Evolutionary conservation across 2,113 vertebrate genomes (phyloP).

Genomic region (Serinus canaria): DNA sequence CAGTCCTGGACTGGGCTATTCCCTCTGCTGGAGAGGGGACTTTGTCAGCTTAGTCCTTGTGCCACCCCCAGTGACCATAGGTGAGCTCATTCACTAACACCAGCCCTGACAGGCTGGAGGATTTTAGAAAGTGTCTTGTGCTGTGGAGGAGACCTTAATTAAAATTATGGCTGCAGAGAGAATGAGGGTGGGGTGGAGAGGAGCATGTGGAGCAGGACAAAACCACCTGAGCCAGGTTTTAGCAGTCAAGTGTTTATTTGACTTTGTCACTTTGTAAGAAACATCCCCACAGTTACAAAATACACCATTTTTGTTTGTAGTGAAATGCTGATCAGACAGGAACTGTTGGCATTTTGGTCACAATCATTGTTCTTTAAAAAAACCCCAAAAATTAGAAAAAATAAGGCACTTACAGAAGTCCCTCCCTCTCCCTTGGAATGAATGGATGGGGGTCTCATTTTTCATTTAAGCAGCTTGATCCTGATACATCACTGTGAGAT

Average conservation of each 20-base stretch:
- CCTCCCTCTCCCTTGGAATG: neutral
- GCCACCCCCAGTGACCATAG: neutral
- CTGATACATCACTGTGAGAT: constrained; percentile 17
- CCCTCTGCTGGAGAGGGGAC: too few species aligned
- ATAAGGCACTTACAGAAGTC: neutral
- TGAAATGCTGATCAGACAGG: constrained; percentile 6
- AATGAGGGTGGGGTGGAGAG: rapidly evolving
- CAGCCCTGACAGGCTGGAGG: neutral
- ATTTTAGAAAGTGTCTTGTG: too few species aligned
- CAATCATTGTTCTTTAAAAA: neutral
- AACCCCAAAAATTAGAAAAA: neutral
- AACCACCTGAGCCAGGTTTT: neutral
- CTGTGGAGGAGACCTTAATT: neutral
- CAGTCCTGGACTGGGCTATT: neutral
- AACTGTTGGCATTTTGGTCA: neutral
- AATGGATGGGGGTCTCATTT: neutral
- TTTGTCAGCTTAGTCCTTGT: neutral
- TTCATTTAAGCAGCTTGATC: constrained; percentile 40
- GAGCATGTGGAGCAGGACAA: neutral
- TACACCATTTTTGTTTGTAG: neutral
- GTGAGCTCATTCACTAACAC: neutral
- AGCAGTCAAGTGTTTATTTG: constrained; percentile 71
- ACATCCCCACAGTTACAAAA: constrained; percentile 62
- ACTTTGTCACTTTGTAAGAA: constrained; percentile 67
- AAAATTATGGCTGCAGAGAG: neutral